phyloP scores from a whole-genome alignment of 2,797 vertebrate species.

The Lophotriccus pileatus region DNA sequence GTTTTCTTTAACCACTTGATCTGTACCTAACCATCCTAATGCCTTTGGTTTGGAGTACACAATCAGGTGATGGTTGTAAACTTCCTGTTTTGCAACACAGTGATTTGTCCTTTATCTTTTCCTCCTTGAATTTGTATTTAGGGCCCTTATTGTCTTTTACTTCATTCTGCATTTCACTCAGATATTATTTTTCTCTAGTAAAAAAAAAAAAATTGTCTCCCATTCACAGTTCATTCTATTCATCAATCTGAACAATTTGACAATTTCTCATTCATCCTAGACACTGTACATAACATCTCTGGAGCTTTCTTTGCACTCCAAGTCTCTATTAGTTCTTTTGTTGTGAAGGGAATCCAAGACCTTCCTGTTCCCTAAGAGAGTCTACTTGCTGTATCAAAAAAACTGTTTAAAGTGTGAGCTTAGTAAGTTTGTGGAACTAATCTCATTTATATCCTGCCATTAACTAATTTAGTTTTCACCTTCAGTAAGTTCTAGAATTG shows the following conservation, averaged over 20 bases:
- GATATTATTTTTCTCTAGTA: not conserved
- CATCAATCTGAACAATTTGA: not conserved
- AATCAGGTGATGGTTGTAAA: not conserved
- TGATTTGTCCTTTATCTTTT: not conserved
- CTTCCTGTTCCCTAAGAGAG: not conserved
- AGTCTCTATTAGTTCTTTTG: not conserved
- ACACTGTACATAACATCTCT: not conserved
- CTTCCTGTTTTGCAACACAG: not conserved
- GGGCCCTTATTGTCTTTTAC: not conserved
- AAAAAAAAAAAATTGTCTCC: not conserved
- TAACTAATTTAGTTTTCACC: not conserved
- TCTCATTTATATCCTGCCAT: not conserved
- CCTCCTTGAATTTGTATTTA: not conserved
- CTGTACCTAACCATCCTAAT: not conserved
- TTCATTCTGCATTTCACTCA: not conserved
- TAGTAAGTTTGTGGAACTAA: not conserved
- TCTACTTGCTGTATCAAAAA: not conserved
- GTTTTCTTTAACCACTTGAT: not conserved
- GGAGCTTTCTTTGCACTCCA: not conserved
- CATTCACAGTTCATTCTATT: not conserved
- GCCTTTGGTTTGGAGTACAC: not conserved
- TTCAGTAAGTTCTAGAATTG: not conserved
- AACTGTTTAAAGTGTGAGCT: not conserved
- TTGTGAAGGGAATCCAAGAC: not conserved
- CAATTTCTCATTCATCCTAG: not conserved